Conservation (phyloP, 2,113 vertebrate genomes). For the Puffinus mauretanicus region DNA sequence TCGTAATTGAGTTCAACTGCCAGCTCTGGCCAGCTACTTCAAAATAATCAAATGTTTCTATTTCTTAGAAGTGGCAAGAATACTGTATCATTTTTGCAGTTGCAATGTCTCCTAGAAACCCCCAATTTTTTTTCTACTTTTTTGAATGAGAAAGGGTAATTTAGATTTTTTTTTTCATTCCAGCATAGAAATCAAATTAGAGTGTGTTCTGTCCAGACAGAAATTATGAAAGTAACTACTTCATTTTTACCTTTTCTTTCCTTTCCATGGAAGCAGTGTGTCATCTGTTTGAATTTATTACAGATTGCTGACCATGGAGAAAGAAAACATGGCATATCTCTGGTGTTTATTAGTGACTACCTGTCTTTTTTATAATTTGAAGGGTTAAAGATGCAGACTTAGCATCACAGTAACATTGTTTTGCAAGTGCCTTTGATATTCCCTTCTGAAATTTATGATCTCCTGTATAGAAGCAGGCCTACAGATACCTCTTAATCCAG, state of each 20-base stretch:
- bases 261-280: background rate
- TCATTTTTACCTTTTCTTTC: background rate
- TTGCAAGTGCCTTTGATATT: background rate
- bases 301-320: background rate
- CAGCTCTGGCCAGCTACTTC: background rate
- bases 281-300: background rate
- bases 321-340: background rate
- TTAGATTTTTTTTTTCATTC: background rate
- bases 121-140: background rate
- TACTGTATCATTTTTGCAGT: background rate
- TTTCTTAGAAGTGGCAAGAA: background rate
- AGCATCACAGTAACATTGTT: background rate
- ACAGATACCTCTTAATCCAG: background rate
- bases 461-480: background rate
- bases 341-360: background rate
- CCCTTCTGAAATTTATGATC: background rate
- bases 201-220: background rate
- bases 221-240: background rate
- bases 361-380: background rate
- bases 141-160: background rate
- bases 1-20: constrained; percentile 25
- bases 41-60: background rate
- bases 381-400: background rate
- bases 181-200: background rate
- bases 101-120: background rate